Evolutionary conservation across 2,888 invertebrate genomes (phyloP).

Genomic region (Xestia xanthographa): DNA sequence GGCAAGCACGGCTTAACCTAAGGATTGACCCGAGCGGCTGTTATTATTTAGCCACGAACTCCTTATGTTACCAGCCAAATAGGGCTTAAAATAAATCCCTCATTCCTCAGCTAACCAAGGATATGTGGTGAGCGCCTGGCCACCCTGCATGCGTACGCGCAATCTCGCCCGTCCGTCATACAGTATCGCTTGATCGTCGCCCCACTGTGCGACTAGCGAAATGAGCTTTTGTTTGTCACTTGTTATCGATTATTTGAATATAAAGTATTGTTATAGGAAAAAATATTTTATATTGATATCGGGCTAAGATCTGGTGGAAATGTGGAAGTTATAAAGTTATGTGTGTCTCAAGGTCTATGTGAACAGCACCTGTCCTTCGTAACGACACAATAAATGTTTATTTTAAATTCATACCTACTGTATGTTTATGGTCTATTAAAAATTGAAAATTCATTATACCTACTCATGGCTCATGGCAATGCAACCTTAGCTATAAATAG

Average conservation of each 20-base stretch:
- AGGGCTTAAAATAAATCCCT: constrained; percentile 35
- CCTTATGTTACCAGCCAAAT: background rate
- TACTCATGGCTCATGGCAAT: background rate
- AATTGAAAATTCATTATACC: background rate
- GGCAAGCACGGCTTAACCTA: too few relatives aligned
- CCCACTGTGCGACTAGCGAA: constrained; percentile 70
- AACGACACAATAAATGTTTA: background rate
- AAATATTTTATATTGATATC: constrained; percentile 47
- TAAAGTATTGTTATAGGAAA: constrained; percentile 61
- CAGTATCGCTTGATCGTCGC: constrained; percentile 84
- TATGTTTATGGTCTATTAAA: background rate
- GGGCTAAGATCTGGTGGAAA: constrained; percentile 10
- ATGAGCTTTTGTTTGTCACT: constrained; percentile 63
- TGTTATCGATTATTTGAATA: constrained; percentile 48
- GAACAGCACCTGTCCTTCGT: constrained; percentile 1
- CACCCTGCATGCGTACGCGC: constrained; percentile 75
- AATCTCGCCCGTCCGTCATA: constrained; percentile 82
- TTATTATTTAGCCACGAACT: too few relatives aligned
- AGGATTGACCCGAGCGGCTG: too few relatives aligned
- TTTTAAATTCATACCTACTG: background rate
- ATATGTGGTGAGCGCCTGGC: constrained; percentile 65
- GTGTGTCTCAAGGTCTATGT: too few relatives aligned
- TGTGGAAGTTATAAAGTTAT: constrained; percentile 7
- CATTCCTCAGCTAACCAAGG: constrained; percentile 14
- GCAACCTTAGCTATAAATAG: background rate